Conservation (phyloP, 2,888 invertebrate species). For the Mythimna albipuncta region DNA sequence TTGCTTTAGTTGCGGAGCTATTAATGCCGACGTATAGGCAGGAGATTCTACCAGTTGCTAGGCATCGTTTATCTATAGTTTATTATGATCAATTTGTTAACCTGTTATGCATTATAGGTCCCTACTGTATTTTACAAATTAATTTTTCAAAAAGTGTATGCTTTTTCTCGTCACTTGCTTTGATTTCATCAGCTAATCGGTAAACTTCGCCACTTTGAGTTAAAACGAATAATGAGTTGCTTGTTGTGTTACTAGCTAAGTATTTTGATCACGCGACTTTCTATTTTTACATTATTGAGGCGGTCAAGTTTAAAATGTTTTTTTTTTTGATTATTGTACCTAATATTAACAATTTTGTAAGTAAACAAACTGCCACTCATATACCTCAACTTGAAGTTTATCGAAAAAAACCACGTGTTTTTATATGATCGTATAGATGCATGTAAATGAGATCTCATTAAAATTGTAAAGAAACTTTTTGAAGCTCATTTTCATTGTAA, state of each 20-base stretch:
- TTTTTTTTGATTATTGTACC: slow-evolving; percentile 5
- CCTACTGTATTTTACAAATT: slow-evolving; percentile 5
- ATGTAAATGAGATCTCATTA: slow-evolving; percentile 20
- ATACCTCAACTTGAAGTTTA: slow-evolving; percentile 2
- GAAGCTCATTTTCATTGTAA: slow-evolving; percentile 4
- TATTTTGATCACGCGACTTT: slow-evolving; percentile 34
- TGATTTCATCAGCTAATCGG: slow-evolving; percentile 42
- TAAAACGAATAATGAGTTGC: slow-evolving; percentile 25
- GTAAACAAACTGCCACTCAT: slow-evolving; percentile 23
- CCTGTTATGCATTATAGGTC: not conserved
- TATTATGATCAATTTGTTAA: not conserved
- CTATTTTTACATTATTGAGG: slow-evolving; percentile 35
- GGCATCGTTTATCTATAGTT: not conserved
- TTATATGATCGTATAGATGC: not conserved
- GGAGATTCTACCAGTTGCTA: not conserved
- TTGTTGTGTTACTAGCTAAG: slow-evolving; percentile 20
- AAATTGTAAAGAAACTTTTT: slow-evolving; percentile 12
- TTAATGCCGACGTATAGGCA: slow-evolving; percentile 1
- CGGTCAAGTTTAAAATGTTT: slow-evolving; percentile 24
- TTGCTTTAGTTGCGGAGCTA: slow-evolving; percentile 13
- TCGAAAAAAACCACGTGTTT: not conserved
- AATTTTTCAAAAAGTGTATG: slow-evolving; percentile 8
- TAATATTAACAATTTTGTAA: not conserved
- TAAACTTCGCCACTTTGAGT: slow-evolving; percentile 35
- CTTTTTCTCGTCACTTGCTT: slow-evolving; percentile 20